A percentile compares a stretch with the other conserved stretches of the same genome.
Evolutionary conservation across 1,140 invertebrate genomes (phyloP).

Genomic region (Penaeus vannamei): DNA sequence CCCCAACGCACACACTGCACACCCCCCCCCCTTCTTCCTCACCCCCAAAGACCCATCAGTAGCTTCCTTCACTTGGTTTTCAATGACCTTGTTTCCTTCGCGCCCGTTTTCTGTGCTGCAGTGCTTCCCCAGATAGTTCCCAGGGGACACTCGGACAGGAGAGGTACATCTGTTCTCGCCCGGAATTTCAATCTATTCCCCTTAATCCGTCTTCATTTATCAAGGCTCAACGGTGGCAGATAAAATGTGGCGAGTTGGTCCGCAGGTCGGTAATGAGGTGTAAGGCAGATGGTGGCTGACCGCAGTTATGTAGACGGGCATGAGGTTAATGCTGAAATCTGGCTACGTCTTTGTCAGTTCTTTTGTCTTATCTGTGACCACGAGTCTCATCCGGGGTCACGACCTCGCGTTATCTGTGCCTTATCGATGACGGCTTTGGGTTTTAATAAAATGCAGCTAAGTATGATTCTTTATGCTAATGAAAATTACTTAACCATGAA

Average conservation of each 20-base stretch:
- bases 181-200: conserved; percentile 52
- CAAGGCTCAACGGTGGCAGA: conserved; percentile 39
- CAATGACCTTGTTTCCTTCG: conserved; percentile 61
- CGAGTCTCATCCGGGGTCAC: conserved; percentile 20
- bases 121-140: conserved; percentile 58
- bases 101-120: conserved; percentile 40
- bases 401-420: conserved; percentile 18
- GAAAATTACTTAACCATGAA: too few species aligned
- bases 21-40: neutral
- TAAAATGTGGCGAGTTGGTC: conserved; percentile 56
- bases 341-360: conserved; percentile 18
- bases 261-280: conserved; percentile 59
- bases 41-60: conserved; percentile 27
- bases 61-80: conserved; percentile 48
- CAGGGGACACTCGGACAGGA: conserved; percentile 3
- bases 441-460: too few species aligned
- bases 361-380: conserved; percentile 18
- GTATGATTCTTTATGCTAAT: too few species aligned
- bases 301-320: conserved; percentile 28
- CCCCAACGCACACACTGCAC: neutral
- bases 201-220: conserved; percentile 65
- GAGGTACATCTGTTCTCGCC: conserved; percentile 47
- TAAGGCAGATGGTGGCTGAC: conserved; percentile 51
- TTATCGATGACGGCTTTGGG: too few species aligned
- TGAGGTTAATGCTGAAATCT: neutral